Conservation (phyloP, 2,113 vertebrate genomes). For the Camelus dromedarius region DNA sequence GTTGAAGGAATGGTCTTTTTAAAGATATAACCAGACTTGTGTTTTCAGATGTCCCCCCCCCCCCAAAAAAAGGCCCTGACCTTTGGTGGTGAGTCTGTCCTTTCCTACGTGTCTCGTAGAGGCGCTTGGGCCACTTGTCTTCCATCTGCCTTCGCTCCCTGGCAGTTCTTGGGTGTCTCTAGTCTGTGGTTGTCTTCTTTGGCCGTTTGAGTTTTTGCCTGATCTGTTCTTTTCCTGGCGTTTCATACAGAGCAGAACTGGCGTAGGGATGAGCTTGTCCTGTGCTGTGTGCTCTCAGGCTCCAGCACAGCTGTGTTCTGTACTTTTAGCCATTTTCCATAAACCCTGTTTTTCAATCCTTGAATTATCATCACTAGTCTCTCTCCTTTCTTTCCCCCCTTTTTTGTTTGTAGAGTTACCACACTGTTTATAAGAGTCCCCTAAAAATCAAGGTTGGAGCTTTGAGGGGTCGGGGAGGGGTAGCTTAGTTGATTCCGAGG, state of each 20-base stretch:
- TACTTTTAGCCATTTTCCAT: background rate
- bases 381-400: background rate
- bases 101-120: background rate
- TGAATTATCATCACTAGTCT: background rate
- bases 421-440: background rate
- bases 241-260: background rate
- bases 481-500: background rate
- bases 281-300: background rate
- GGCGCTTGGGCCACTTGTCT: background rate
- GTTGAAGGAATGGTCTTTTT: background rate
- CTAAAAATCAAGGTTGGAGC: conserved; percentile 3
- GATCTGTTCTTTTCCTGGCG: background rate
- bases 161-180: background rate
- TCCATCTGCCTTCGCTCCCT: background rate
- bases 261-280: background rate
- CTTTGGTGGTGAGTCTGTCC: background rate
- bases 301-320: background rate
- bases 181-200: background rate
- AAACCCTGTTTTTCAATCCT: background rate
- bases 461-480: background rate
- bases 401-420: background rate
- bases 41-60: background rate
- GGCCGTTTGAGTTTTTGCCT: background rate
- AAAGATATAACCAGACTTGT: background rate
- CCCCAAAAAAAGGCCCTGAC: no score